Conservation (phyloP, 2,797 vertebrate genomes). For the Gallinago solitaria region DNA sequence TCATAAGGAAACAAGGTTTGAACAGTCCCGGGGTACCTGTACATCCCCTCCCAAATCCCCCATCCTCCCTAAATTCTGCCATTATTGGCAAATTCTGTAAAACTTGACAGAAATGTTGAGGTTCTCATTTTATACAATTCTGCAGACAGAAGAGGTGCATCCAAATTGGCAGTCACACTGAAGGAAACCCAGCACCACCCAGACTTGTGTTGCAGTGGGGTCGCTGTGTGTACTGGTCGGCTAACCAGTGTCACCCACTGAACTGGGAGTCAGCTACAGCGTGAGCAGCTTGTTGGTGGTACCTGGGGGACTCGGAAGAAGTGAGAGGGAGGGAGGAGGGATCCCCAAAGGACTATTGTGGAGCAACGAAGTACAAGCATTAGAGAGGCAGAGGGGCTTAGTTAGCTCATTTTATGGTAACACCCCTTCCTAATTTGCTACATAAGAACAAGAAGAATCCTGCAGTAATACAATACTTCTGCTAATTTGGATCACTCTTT, state of each 20-base stretch:
- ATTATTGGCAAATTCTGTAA: neutral
- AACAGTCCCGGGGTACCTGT: neutral
- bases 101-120: neutral
- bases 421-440: neutral
- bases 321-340: neutral
- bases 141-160: neutral
- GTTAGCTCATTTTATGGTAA: neutral
- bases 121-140: neutral
- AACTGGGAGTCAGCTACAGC: neutral
- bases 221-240: too few species aligned
- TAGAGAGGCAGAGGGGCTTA: neutral
- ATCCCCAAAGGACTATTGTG: neutral
- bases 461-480: too few species aligned
- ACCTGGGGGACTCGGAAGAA: neutral
- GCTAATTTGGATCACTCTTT: neutral
- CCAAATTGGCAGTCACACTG: neutral
- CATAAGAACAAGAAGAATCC: neutral
- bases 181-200: neutral
- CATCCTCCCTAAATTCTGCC: neutral
- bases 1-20: neutral
- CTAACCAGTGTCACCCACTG: neutral
- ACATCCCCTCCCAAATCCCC: neutral
- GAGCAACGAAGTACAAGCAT: neutral
- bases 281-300: neutral
- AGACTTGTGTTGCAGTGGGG: fast-evolving